Evolutionary conservation across 2,113 vertebrate species (phyloP).

Genomic region (Phrynosoma blainvillii): DNA sequence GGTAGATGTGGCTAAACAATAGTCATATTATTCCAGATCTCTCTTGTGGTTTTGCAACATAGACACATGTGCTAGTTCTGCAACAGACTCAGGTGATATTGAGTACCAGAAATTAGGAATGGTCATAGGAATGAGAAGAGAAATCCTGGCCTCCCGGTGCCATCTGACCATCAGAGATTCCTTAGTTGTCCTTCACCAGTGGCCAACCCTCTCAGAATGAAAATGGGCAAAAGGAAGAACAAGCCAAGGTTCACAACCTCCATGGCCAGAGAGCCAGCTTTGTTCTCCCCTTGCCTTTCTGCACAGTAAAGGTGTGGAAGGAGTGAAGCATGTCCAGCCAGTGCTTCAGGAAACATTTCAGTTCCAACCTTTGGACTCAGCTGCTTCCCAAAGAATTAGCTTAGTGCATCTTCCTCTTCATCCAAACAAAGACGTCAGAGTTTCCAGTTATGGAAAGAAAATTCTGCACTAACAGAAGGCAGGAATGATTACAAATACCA

Average conservation of each 20-base stretch:
- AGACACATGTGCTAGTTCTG: not conserved
- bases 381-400: not conserved
- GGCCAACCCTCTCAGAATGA: not conserved
- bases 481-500: not conserved
- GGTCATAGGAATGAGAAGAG: not conserved
- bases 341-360: not conserved
- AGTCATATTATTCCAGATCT: not conserved
- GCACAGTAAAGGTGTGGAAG: not conserved
- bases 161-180: not conserved
- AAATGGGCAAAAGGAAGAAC: not conserved
- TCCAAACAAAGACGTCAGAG: too few species aligned
- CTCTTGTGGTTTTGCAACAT: not conserved
- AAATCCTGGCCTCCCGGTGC: not conserved
- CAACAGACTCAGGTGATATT: not conserved
- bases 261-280: not conserved
- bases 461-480: not conserved
- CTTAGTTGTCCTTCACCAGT: not conserved
- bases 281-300: not conserved
- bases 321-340: not conserved
- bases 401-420: not conserved
- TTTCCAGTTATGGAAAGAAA: not conserved
- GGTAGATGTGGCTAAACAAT: accelerated
- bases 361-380: not conserved
- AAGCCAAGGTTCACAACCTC: not conserved
- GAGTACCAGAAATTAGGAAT: not conserved